phyloP scores from a whole-genome alignment of 1,140 invertebrate genomes.

The Meteorus sp. region DNA sequence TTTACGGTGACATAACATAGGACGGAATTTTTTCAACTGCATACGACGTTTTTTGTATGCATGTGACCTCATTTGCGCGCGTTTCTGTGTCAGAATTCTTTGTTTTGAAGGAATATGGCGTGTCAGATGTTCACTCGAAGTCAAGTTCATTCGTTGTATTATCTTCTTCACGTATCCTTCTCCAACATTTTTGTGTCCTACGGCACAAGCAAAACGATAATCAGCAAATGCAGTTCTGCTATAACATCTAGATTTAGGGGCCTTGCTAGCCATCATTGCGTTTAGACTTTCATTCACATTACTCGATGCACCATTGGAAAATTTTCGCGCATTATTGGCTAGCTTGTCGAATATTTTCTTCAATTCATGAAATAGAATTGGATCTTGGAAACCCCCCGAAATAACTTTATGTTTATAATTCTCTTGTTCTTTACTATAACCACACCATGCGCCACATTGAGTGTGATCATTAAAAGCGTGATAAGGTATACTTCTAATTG shows the following conservation, averaged over 20 bases:
- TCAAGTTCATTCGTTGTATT: not conserved
- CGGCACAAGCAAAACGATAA: conserved; percentile 1
- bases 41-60: too few relatives aligned
- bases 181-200: conserved; percentile 18
- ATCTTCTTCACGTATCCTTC: conserved; percentile 12
- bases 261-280: conserved; percentile 15
- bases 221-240: conserved; percentile 7
- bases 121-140: too few relatives aligned
- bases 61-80: too few relatives aligned
- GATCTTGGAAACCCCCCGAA: not conserved
- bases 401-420: not conserved
- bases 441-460: not conserved
- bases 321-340: not conserved
- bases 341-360: not conserved
- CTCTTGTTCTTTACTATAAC: not conserved
- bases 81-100: too few relatives aligned
- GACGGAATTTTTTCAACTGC: too few relatives aligned
- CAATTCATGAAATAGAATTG: not conserved
- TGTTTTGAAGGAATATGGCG: too few relatives aligned
- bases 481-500: not conserved
- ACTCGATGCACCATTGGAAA: not conserved
- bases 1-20: too few relatives aligned
- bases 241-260: conserved; percentile 4
- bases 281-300: conserved; percentile 14
- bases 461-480: conserved; percentile 5